A percentile compares a stretch with the other conserved stretches of the same genome.
These are phyloP conservation scores for Cepaea nemoralis DNA, from an alignment of 1,140 invertebrate species.

Conservation along the genomic window DNA sequence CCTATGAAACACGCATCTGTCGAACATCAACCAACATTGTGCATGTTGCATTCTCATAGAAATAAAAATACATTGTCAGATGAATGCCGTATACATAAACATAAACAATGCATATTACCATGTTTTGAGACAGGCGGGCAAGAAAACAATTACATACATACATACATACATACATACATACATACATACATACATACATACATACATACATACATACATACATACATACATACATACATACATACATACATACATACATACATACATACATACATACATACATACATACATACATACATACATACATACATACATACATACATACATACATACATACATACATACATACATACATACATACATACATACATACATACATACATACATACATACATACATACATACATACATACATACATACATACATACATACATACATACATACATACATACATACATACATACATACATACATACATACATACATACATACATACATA, in stretches of 20 bases:
- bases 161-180: constrained; percentile 19
- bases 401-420: not conserved
- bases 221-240: constrained; percentile 31
- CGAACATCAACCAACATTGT: too few species aligned
- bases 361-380: not conserved
- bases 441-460: not conserved
- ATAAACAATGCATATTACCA: too few species aligned
- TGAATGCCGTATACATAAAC: too few species aligned
- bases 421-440: not conserved
- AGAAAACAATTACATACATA: constrained; percentile 23
- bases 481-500: constrained; percentile 7
- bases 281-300: constrained; percentile 15
- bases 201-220: constrained; percentile 30
- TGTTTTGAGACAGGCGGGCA: not conserved
- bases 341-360: not conserved
- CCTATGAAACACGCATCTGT: too few species aligned
- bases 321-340: not conserved
- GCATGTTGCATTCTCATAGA: too few species aligned
- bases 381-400: not conserved
- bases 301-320: not conserved
- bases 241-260: constrained; percentile 21
- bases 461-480: constrained; percentile 11
- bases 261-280: constrained; percentile 19
- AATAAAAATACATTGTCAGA: too few species aligned
- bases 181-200: constrained; percentile 23